A percentile compares a stretch with the other conserved stretches of the same genome.
Conservation (phyloP, 2,888 invertebrate species). For the Scaptomyza polygonia region DNA sequence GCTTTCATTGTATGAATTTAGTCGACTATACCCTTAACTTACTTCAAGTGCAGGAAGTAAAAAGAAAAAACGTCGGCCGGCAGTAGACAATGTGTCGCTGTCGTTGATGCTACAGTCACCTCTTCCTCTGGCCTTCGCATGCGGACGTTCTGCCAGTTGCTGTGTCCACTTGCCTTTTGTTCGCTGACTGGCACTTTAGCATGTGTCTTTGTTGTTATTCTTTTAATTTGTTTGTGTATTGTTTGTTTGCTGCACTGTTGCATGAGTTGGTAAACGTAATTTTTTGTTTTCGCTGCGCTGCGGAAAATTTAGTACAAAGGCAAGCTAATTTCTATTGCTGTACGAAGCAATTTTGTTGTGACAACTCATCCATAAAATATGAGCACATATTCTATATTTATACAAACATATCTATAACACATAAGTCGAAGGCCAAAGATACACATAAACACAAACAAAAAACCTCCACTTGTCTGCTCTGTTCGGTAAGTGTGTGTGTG, state of each 20-base stretch:
- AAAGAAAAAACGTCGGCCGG: conserved; percentile 22
- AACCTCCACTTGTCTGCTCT: conserved; percentile 17
- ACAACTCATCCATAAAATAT: conserved; percentile 71
- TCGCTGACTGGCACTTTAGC: conserved; percentile 34
- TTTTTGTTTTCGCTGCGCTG: conserved; percentile 26
- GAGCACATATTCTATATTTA: conserved; percentile 6
- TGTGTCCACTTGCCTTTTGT: conserved; percentile 29
- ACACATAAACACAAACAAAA: conserved; percentile 7
- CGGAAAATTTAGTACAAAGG: conserved; percentile 35
- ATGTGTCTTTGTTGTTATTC: conserved; percentile 27
- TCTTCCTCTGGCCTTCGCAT: conserved; percentile 11
- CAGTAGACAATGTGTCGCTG: conserved; percentile 63
- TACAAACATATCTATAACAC: conserved; percentile 20
- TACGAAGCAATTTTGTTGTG: conserved; percentile 39
- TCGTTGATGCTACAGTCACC: conserved; percentile 1
- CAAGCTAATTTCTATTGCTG: conserved; percentile 66
- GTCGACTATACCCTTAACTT: conserved; percentile 15
- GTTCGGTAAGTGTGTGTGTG: conserved; percentile 18
- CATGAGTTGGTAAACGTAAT: conserved; percentile 30
- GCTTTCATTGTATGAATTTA: too few relatives aligned
- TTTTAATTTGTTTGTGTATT: not conserved
- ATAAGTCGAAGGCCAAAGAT: conserved; percentile 27
- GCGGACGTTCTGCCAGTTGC: conserved; percentile 11
- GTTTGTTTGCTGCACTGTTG: conserved; percentile 38
- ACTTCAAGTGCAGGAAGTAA: not conserved